Evolutionary conservation across 2,797 vertebrate species (phyloP).

Genomic region (Lutjanus campechanus): DNA sequence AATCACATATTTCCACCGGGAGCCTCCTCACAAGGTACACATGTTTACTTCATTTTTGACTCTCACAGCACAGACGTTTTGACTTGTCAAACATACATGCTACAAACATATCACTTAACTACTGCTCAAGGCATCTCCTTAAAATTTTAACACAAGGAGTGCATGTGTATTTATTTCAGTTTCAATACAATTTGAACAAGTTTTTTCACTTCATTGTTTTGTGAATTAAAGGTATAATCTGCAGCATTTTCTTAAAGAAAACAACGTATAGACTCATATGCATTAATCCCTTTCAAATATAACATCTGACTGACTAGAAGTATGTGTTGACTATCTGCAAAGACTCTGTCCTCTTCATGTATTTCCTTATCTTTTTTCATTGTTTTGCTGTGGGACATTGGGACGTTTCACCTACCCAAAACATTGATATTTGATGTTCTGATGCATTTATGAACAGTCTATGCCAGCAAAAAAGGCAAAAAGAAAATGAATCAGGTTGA

Average conservation of each 20-base stretch:
- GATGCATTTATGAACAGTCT: too few species aligned
- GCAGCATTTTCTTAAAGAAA: too few species aligned
- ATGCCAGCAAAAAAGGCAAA: background rate
- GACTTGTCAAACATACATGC: background rate
- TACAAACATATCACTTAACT: background rate
- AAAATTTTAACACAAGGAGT: background rate
- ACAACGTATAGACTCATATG: too few species aligned
- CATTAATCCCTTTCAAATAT: too few species aligned
- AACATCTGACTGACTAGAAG: too few species aligned
- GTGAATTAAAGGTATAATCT: background rate
- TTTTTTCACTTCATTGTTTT: background rate
- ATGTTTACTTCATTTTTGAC: background rate
- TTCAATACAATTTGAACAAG: background rate
- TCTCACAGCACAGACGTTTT: background rate
- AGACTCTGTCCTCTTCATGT: too few species aligned
- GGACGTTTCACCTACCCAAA: too few species aligned
- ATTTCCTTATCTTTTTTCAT: too few species aligned
- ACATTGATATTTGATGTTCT: too few species aligned
- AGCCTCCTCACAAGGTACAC: conserved; percentile 93
- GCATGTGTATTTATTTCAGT: background rate
- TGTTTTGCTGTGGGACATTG: too few species aligned
- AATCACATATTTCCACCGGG: conserved; percentile 94
- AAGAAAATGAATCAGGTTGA: background rate
- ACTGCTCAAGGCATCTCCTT: background rate
- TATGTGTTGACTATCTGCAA: too few species aligned